Evolutionary conservation across 2,797 vertebrate genomes (phyloP).

Genomic region (Sitta carolinensis): DNA sequence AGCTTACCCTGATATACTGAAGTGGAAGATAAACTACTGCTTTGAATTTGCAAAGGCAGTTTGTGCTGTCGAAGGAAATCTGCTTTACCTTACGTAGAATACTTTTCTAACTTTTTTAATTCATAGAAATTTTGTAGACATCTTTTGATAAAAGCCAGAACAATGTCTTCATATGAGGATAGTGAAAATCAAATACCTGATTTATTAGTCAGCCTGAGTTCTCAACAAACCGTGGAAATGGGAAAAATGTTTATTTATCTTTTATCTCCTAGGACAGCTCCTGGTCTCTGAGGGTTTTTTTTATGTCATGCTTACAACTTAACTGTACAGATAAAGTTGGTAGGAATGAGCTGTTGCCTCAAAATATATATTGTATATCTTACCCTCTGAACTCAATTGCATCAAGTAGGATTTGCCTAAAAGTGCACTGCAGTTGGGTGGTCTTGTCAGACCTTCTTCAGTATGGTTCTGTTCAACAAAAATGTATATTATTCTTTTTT

Average conservation of each 20-base stretch:
- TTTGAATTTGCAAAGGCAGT: not conserved
- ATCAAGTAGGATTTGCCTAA: not conserved
- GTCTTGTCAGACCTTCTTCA: not conserved
- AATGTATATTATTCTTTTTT: not conserved
- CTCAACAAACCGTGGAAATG: not conserved
- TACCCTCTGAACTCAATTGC: not conserved
- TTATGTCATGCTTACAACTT: not conserved
- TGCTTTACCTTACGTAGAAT: not conserved
- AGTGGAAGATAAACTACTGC: not conserved
- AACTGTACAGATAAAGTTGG: not conserved
- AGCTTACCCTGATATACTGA: not conserved
- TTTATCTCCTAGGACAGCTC: not conserved
- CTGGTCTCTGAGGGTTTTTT: not conserved
- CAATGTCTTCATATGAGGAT: not conserved
- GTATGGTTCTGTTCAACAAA: not conserved
- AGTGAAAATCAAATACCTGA: not conserved
- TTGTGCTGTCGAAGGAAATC: not conserved
- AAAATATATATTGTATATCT: not conserved
- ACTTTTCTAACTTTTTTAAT: not conserved
- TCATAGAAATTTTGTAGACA: not conserved
- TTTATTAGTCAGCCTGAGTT: not conserved
- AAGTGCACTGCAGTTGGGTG: not conserved
- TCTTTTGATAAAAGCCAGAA: not conserved
- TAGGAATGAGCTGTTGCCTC: not conserved
- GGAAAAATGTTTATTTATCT: not conserved